These are phyloP conservation scores for Apomyelois bistriatella DNA, from an alignment of 2,888 invertebrate species.

Conservation along the genomic window DNA sequence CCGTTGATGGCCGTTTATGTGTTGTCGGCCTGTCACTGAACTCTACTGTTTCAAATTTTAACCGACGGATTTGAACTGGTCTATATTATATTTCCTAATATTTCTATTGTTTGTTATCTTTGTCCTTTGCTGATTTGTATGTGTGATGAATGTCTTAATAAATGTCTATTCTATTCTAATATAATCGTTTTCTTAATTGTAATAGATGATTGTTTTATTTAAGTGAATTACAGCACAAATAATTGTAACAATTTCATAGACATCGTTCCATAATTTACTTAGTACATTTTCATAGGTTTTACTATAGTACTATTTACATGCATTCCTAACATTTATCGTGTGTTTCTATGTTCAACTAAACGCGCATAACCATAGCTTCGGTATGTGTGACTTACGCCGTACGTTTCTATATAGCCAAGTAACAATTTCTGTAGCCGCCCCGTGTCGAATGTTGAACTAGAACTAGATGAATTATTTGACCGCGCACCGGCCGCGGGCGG, in stretches of 20 bases:
- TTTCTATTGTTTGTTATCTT: no score
- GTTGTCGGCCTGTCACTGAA: conserved; percentile 49
- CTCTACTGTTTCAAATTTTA: conserved; percentile 41
- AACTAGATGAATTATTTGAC: conserved; percentile 49
- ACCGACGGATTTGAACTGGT: conserved; percentile 27
- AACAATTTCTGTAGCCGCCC: conserved; percentile 23
- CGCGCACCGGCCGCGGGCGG: conserved; percentile 35
- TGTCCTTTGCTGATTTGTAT: no score
- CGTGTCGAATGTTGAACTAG: conserved; percentile 52
- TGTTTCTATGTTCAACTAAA: not conserved
- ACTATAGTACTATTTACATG: no score
- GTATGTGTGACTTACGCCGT: conserved; percentile 19
- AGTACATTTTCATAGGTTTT: no score
- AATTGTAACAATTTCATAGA: no score
- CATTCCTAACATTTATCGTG: not conserved
- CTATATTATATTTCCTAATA: no score
- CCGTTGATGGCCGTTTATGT: conserved; percentile 44
- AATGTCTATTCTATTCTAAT: no score
- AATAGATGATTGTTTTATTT: no score
- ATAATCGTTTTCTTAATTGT: no score
- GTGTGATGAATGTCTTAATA: no score
- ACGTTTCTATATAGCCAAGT: conserved; percentile 11
- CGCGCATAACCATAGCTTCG: conserved; percentile 8
- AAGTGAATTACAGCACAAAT: no score
- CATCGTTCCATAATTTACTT: no score